A percentile compares a stretch with the other conserved stretches of the same genome.
Conservation (phyloP, 2,113 vertebrate genomes). For the Archocentrus centrarchus region DNA sequence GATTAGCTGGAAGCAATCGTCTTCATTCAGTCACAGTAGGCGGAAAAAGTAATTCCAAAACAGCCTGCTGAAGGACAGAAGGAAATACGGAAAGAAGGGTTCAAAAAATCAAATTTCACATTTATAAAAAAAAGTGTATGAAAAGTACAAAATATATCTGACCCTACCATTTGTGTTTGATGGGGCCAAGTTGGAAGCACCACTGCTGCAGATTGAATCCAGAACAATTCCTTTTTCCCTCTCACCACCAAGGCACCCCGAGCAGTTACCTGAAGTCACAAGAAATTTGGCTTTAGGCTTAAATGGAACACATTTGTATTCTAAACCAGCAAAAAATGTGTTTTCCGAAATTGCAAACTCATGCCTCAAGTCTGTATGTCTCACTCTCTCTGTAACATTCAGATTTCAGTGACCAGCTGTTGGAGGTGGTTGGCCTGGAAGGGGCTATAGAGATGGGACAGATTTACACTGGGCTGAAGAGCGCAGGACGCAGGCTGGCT, state of each 20-base stretch:
- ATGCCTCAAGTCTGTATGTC: not conserved
- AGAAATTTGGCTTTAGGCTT: not conserved
- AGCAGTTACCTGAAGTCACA: not conserved
- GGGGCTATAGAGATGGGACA: constrained; percentile 98
- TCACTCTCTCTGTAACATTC: constrained; percentile 32
- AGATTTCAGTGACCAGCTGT: constrained; percentile 93
- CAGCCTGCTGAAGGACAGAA: too few species aligned
- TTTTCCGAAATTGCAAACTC: not conserved
- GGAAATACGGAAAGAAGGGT: not conserved
- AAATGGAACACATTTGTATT: not conserved
- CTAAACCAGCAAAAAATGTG: not conserved
- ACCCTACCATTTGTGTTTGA: not conserved
- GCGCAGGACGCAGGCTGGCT: constrained; percentile 91
- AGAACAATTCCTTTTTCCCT: not conserved
- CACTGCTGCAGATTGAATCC: not conserved
- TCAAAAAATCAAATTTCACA: not conserved
- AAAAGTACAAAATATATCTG: not conserved
- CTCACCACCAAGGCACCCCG: not conserved
- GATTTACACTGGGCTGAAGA: constrained; percentile 98
- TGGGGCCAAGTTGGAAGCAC: not conserved
- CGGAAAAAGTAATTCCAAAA: not conserved
- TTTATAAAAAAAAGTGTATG: not conserved
- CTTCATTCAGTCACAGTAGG: not conserved
- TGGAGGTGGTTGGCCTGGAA: constrained; percentile 95
- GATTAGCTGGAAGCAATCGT: not conserved